Percentiles rank a stretch among this genome's conserved stretches.
phyloP scores from a whole-genome alignment of 1,140 invertebrate species.

The Trichonephila clavata region DNA sequence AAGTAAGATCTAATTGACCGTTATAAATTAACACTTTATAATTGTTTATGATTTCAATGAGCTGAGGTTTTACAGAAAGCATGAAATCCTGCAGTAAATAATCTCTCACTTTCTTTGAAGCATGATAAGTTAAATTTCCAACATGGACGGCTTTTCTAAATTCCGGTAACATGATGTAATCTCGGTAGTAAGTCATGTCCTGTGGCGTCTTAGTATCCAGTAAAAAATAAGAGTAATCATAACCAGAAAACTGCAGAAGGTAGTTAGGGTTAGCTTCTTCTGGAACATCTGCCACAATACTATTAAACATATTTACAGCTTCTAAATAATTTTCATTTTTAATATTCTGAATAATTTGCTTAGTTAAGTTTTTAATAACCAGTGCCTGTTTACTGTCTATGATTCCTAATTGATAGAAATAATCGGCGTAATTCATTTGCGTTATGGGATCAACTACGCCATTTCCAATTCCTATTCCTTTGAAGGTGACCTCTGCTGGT shows the following conservation, averaged over 20 bases:
- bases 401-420: conserved; percentile 90
- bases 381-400: conserved; percentile 84
- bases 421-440: conserved; percentile 88
- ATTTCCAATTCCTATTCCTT: conserved; percentile 90
- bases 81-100: conserved; percentile 90
- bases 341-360: conserved; percentile 84
- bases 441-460: conserved; percentile 90
- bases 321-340: conserved; percentile 84
- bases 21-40: conserved; percentile 84
- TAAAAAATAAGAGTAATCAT: conserved; percentile 90
- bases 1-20: conserved; percentile 93
- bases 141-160: conserved; percentile 90
- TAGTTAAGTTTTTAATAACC: conserved; percentile 77
- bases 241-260: conserved; percentile 88
- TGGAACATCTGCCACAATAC: conserved; percentile 84
- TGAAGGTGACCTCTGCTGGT: conserved; percentile 80
- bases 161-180: conserved; percentile 80
- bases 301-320: conserved; percentile 80
- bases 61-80: conserved; percentile 89
- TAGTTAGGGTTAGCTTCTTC: conserved; percentile 83
- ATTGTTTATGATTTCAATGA: conserved; percentile 85
- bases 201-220: conserved; percentile 84
- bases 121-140: conserved; percentile 87
- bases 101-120: conserved; percentile 83
- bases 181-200: conserved; percentile 80